Evolutionary conservation across 1,140 invertebrate species (phyloP), one percentile per base, ranked within the genome.

Genomic region (Zeugodacus cucurbitae): DNA sequence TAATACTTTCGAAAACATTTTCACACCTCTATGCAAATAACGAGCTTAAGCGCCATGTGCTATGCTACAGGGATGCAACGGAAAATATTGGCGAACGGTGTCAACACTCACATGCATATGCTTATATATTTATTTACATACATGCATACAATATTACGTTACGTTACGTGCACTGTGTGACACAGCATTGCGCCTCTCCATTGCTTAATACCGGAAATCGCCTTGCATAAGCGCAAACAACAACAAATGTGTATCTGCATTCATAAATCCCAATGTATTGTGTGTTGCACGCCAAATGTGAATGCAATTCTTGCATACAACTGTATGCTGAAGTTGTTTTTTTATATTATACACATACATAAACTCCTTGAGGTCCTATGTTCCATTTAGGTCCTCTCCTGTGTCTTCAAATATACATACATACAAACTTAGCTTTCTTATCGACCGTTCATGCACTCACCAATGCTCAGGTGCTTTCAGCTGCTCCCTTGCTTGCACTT

Each of bases 201-300:
- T 74, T 74, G 67, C 67, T 37, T 74, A 74, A 41, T 20, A 74
- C 67, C 67, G 67, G 67, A 74, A 74, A 74, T 74, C 67, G 29
- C 67, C 34, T 74, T 74, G 17, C 48, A 54, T 3, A 41, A 74
- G 67, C 22, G 34, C 67, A 74, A 74, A 67, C 34, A 17, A n/a
- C 3, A 17, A 67, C 29, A 67, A 32, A 34, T 20, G 17, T 74
- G 32, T 37, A 32, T 32, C 6, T 37, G 67, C 67, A 74, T 41
- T 41, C 67, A 74, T 74, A 74, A 74, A 74, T 74, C 34, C 67
- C 7, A 17, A 67, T 67, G 64, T 74, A 74, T 0, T 14, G 29
- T 67, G 8, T 41, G 41, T 54, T 62, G 58, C 58, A 62, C 58
- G 8, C n/a, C 14, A n/a, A 0, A 2, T 3, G n/a, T 26, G 58